A percentile compares a stretch with the other conserved stretches of the same genome.
Conservation (phyloP, 2,888 invertebrate genomes). For the Noctuana brunneofusca region DNA sequence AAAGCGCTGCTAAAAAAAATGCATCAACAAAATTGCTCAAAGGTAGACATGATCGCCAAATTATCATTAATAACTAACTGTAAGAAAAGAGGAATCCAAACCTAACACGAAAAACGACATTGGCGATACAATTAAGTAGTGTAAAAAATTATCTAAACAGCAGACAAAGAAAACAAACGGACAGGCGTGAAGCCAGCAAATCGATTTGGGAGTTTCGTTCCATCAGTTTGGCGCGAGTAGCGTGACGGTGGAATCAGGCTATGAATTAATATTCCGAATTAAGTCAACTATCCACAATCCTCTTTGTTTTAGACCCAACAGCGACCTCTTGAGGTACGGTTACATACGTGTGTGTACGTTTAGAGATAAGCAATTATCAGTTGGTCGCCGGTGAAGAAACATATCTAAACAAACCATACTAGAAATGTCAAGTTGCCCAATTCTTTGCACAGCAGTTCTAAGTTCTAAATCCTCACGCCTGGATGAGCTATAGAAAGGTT, state of each 20-base stretch:
- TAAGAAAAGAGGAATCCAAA: conserved; percentile 24
- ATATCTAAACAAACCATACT: too few relatives aligned
- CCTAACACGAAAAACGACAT: conserved; percentile 30
- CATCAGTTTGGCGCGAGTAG: conserved; percentile 44
- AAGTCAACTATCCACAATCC: conserved; percentile 9
- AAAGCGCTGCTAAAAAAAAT: too few relatives aligned
- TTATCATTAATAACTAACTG: neutral
- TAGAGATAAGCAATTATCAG: too few relatives aligned
- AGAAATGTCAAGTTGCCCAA: too few relatives aligned
- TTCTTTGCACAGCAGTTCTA: too few relatives aligned
- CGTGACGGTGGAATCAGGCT: conserved; percentile 43
- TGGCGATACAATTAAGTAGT: conserved; percentile 42
- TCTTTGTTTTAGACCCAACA: neutral
- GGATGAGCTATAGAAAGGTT: neutral
- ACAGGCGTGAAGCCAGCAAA: conserved; percentile 49
- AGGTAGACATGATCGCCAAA: neutral
- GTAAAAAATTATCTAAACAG: conserved; percentile 43
- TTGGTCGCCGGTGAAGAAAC: too few relatives aligned
- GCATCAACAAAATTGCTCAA: neutral
- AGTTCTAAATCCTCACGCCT: neutral
- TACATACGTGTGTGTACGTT: too few relatives aligned
- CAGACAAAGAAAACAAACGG: conserved; percentile 44
- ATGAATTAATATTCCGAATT: conserved; percentile 37
- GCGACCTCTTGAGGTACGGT: too few relatives aligned
- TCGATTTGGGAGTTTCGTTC: conserved; percentile 51